Conservation (phyloP, 2,888 invertebrate genomes). For the Torymus auratus region DNA sequence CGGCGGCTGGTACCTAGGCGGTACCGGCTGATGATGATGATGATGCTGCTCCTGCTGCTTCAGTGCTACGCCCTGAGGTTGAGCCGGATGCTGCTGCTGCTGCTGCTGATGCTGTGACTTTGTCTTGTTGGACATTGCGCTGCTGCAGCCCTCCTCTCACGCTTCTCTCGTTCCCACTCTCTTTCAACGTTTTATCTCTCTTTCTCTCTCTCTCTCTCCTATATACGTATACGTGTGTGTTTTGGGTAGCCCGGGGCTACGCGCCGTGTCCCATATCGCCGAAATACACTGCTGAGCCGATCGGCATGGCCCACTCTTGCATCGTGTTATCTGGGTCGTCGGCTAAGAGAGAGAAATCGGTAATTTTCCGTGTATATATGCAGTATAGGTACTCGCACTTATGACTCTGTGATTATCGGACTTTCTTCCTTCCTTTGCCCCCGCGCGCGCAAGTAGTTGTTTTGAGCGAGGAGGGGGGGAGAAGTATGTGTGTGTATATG, state of each 20-base stretch:
- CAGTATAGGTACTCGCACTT: no score
- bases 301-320: slow-evolving; percentile 22
- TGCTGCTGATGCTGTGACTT: slow-evolving; percentile 69
- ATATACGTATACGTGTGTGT: no score
- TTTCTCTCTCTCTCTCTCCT: slow-evolving; percentile 2
- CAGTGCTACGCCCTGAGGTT: slow-evolving; percentile 44
- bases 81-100: slow-evolving; percentile 63
- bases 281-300: slow-evolving; percentile 9
- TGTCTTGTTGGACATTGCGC: slow-evolving; percentile 75
- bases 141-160: neutral
- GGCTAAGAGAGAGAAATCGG: no score
- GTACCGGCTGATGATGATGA: slow-evolving; percentile 76
- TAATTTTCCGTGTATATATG: no score
- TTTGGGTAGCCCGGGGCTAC: neutral
- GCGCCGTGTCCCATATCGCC: slow-evolving; percentile 29
- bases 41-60: slow-evolving; percentile 66
- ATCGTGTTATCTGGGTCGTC: no score
- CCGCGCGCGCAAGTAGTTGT: no score
- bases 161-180: slow-evolving; percentile 50
- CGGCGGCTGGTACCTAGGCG: slow-evolving; percentile 89
- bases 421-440: no score
- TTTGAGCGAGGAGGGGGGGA: no score
- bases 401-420: no score
- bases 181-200: slow-evolving; percentile 57
- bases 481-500: no score